Percentiles rank a stretch among this genome's conserved stretches.
Evolutionary conservation across 2,113 vertebrate genomes (phyloP).

Genomic region (Anhinga rufa): DNA sequence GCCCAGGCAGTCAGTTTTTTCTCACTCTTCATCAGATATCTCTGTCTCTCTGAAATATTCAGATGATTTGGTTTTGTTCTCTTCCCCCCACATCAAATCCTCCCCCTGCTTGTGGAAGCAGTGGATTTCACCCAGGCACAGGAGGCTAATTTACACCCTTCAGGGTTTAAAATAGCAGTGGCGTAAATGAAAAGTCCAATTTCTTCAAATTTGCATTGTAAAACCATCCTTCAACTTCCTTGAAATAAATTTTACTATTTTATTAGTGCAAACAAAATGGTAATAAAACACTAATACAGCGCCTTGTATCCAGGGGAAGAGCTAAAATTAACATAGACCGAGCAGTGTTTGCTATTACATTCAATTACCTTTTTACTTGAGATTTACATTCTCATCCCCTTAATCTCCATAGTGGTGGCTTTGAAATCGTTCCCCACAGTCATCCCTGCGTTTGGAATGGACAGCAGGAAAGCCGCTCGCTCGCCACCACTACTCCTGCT

Average conservation of each 20-base stretch:
- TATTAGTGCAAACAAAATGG: conserved; percentile 89
- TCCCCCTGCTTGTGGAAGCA: conserved; percentile 46
- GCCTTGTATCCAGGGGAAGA: conserved; percentile 86
- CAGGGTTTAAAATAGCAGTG: conserved; percentile 79
- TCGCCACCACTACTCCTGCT: background rate
- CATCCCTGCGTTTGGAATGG: background rate
- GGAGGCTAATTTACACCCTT: conserved; percentile 80
- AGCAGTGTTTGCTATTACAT: conserved; percentile 85
- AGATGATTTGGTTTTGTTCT: conserved; percentile 46
- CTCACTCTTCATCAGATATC: background rate
- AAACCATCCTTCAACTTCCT: conserved; percentile 88
- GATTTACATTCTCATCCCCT: conserved; percentile 85
- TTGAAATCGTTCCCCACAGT: conserved; percentile 68
- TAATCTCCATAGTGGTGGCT: conserved; percentile 81
- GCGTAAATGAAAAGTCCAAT: conserved; percentile 86
- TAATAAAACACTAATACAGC: conserved; percentile 88
- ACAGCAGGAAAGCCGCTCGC: conserved; percentile 5
- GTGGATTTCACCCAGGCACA: conserved; percentile 54
- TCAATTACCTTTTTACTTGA: conserved; percentile 88
- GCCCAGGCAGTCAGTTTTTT: background rate
- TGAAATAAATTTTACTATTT: conserved; percentile 89
- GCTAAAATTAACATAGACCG: conserved; percentile 86
- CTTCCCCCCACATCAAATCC: conserved; percentile 40
- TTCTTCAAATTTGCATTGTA: conserved; percentile 89
- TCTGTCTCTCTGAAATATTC: conserved; percentile 46